phyloP scores from a whole-genome alignment of 1,140 invertebrate genomes.

The Macrobrachium nipponense region DNA sequence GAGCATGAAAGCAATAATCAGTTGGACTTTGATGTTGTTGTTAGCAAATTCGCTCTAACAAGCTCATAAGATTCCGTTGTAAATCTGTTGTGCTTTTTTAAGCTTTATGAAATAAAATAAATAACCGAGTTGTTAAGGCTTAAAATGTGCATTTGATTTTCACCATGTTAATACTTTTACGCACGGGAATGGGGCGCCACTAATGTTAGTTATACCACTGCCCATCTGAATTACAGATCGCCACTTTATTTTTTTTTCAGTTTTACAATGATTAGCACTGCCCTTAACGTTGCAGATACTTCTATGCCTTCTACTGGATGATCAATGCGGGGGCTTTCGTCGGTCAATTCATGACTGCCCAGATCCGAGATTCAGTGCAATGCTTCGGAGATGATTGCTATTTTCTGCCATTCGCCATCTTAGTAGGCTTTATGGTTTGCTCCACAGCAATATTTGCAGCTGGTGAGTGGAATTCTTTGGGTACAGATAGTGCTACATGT shows the following conservation, averaged over 20 bases:
- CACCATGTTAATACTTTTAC: too few relatives aligned
- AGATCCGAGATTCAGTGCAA: constrained; percentile 49
- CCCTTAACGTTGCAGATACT: constrained; percentile 39
- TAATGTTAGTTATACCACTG: too few relatives aligned
- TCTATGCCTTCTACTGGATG: constrained; percentile 64
- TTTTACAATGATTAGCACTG: background rate
- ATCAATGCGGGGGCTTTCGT: constrained; percentile 62
- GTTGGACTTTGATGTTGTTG: too few relatives aligned
- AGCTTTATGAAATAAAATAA: too few relatives aligned
- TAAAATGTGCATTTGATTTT: too few relatives aligned
- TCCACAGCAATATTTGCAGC: constrained; percentile 50
- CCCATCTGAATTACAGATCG: background rate
- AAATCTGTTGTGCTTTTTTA: too few relatives aligned
- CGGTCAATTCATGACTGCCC: constrained; percentile 58
- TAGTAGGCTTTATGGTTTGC: constrained; percentile 32
- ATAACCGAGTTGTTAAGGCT: too few relatives aligned
- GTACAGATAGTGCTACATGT: too few relatives aligned
- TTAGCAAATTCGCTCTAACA: too few relatives aligned
- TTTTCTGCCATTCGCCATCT: constrained; percentile 56
- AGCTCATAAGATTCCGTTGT: too few relatives aligned
- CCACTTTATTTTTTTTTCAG: background rate
- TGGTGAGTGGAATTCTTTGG: constrained; percentile 9
- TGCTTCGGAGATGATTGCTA: constrained; percentile 62
- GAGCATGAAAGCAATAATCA: too few relatives aligned
- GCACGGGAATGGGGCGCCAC: too few relatives aligned